Percentiles rank a stretch among this genome's conserved stretches.
These are phyloP conservation scores for Enteromius anoplus DNA, from an alignment of 2,797 vertebrate species.

Conservation along the genomic window DNA sequence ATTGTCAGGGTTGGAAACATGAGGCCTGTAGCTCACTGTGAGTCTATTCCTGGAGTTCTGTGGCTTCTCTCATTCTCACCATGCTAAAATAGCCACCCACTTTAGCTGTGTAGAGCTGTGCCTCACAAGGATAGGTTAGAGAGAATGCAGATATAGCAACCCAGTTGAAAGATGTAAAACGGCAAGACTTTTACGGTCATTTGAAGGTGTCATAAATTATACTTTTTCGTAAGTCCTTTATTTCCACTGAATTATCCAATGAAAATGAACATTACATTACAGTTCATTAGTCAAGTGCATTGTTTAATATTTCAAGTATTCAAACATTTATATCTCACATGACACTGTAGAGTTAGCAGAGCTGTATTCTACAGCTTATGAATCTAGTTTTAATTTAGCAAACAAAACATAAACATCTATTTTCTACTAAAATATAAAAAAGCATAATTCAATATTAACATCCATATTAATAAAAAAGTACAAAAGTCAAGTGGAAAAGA, in stretches of 20 bases:
- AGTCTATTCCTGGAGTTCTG: constrained; percentile 59
- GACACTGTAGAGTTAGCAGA: constrained; percentile 38
- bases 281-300: constrained; percentile 62
- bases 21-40: constrained; percentile 46
- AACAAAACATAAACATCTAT: constrained; percentile 57
- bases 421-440: constrained; percentile 58
- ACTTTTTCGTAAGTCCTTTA: constrained; percentile 56
- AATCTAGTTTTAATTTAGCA: constrained; percentile 39
- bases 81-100: constrained; percentile 62
- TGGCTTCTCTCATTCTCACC: constrained; percentile 59
- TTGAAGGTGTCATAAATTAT: neutral
- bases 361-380: constrained; percentile 54
- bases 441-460: constrained; percentile 57
- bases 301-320: constrained; percentile 66
- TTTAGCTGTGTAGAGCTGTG: constrained; percentile 43
- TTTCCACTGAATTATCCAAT: constrained; percentile 62
- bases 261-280: constrained; percentile 53
- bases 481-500: constrained; percentile 66
- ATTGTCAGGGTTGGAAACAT: constrained; percentile 60
- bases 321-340: constrained; percentile 49
- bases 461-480: constrained; percentile 67
- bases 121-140: constrained; percentile 49
- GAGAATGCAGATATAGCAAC: constrained; percentile 14
- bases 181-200: constrained; percentile 5
- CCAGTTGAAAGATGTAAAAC: constrained; percentile 20